phyloP scores from a whole-genome alignment of 2,797 vertebrate species.

The Pterois miles region DNA sequence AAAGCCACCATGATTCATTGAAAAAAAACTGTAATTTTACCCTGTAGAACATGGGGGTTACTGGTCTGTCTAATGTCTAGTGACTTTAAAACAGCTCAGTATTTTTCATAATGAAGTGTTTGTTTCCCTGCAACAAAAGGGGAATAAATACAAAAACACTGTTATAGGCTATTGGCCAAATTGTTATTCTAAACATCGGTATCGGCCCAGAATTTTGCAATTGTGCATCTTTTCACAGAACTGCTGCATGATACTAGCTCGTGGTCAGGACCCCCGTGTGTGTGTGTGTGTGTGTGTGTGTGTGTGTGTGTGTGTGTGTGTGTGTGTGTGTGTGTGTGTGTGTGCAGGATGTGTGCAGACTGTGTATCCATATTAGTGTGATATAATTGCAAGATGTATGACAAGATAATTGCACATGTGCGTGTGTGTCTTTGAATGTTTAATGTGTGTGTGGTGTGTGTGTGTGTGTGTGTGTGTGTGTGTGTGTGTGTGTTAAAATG shows the following conservation, averaged over 20 bases:
- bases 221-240: neutral
- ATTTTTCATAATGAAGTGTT: no score
- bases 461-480: neutral
- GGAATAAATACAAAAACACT: no score
- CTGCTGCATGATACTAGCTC: neutral
- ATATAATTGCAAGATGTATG: conserved; percentile 57
- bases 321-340: neutral
- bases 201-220: no score
- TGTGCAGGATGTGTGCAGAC: neutral
- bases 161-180: no score
- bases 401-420: conserved; percentile 61
- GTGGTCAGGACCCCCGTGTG: conserved; percentile 12
- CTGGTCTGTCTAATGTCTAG: no score
- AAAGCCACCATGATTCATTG: no score
- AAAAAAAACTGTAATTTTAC: no score
- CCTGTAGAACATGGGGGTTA: no score
- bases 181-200: no score
- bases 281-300: neutral
- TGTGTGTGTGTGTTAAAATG: conserved; percentile 1
- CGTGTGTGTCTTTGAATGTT: neutral
- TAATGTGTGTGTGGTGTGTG: neutral
- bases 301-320: neutral
- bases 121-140: no score
- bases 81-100: no score
- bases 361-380: conserved; percentile 32